Evolutionary conservation across 2,888 invertebrate species (phyloP).

Genomic region (Cecidostiba fungosa): DNA sequence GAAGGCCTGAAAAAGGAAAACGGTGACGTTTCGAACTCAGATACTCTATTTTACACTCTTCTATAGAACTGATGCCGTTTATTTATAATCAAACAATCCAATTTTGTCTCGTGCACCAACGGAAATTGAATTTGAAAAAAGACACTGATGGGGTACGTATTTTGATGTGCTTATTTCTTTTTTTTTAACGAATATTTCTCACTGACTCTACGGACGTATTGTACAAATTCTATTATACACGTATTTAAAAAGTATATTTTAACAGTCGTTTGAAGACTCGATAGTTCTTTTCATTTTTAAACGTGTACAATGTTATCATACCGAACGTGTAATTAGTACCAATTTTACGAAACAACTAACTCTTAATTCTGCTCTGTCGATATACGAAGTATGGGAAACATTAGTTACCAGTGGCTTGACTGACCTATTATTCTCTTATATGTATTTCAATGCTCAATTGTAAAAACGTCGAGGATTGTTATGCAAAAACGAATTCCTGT

Average conservation of each 20-base stretch:
- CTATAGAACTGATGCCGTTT: slow-evolving; percentile 21
- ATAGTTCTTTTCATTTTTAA: slow-evolving; percentile 26
- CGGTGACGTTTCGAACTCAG: slow-evolving; percentile 14
- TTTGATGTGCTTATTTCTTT: background rate
- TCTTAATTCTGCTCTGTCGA: background rate
- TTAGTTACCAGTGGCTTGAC: slow-evolving; percentile 11
- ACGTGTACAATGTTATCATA: background rate
- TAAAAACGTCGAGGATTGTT: background rate
- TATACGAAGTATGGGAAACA: background rate
- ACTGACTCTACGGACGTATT: slow-evolving; percentile 12
- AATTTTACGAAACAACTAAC: background rate
- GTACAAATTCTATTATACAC: slow-evolving; percentile 41
- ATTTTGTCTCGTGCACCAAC: background rate
- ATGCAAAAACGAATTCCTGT: background rate
- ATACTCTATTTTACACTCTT: background rate
- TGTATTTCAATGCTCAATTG: background rate
- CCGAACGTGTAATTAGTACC: background rate
- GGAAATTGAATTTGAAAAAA: background rate
- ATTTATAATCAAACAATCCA: background rate
- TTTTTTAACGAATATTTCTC: slow-evolving; percentile 8
- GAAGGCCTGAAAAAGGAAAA: slow-evolving; percentile 47
- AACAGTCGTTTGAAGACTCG: background rate
- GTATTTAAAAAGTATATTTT: slow-evolving; percentile 1
- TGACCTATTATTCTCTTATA: background rate
- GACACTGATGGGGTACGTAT: background rate